Conservation (phyloP, 2,797 vertebrate genomes). For the Notolabrus celidotus region DNA sequence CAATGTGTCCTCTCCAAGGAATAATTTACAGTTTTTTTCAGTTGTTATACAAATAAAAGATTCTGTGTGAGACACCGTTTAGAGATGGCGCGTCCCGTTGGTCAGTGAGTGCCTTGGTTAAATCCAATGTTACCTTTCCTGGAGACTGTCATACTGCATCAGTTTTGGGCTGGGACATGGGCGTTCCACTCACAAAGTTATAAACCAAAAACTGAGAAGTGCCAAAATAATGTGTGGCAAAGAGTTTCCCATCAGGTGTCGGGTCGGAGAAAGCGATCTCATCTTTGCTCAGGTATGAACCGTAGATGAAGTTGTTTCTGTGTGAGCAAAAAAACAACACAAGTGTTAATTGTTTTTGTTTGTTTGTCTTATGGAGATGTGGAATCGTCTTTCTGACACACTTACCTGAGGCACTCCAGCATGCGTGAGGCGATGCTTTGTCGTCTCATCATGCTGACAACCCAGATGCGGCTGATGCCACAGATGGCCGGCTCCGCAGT, state of each 20-base stretch:
- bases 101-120: conserved; percentile 33
- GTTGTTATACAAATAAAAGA: conserved; percentile 43
- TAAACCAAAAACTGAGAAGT: conserved; percentile 99
- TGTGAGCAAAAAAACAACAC: conserved; percentile 1
- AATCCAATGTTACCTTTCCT: conserved; percentile 34
- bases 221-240: conserved; percentile 96
- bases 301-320: conserved; percentile 99
- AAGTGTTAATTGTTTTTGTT: not conserved
- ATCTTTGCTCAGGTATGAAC: conserved; percentile 96
- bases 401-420: conserved; percentile 97
- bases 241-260: conserved; percentile 98
- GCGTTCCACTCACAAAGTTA: conserved; percentile 94
- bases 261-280: conserved; percentile 99
- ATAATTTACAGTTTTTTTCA: conserved; percentile 61
- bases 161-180: conserved; percentile 60
- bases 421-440: conserved; percentile 95
- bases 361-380: no score
- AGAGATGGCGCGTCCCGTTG: conserved; percentile 39
- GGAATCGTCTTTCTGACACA: not conserved
- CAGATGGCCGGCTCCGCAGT: conserved; percentile 95
- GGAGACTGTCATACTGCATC: conserved; percentile 69
- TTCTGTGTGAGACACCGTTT: conserved; percentile 47
- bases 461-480: conserved; percentile 99
- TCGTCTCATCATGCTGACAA: conserved; percentile 97
- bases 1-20: conserved; percentile 67